Evolutionary conservation across 2,113 vertebrate species (phyloP).

Genomic region (Athene noctua): DNA sequence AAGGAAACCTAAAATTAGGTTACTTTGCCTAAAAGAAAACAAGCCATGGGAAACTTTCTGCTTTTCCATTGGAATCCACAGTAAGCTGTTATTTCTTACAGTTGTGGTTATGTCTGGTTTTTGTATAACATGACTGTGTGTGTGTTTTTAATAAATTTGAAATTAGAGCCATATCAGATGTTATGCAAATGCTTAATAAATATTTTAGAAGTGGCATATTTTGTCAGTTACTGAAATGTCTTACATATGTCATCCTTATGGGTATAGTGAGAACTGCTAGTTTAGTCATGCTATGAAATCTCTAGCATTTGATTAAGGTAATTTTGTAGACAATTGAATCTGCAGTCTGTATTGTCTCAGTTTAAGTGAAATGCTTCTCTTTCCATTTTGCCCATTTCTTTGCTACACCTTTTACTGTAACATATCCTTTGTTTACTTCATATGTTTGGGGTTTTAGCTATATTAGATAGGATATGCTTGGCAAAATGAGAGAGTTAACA

Average conservation of each 20-base stretch:
- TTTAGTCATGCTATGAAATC: not conserved
- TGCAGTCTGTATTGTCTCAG: not conserved
- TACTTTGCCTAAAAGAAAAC: slow-evolving; percentile 32
- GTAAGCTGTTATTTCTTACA: not conserved
- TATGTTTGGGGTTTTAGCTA: not conserved
- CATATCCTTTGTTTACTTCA: not conserved
- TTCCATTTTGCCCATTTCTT: not conserved
- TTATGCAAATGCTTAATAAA: slow-evolving; percentile 1
- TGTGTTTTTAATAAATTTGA: slow-evolving; percentile 29
- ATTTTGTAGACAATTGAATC: not conserved
- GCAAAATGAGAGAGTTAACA: not conserved
- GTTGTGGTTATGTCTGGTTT: not conserved
- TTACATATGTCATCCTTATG: not conserved
- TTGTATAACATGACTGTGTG: not conserved
- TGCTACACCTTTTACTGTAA: not conserved
- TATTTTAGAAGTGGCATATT: slow-evolving; percentile 5
- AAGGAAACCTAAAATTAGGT: too few relatives aligned
- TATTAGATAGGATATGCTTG: not conserved
- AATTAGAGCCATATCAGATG: slow-evolving; percentile 18
- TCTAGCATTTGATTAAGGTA: not conserved
- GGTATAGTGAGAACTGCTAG: not conserved
- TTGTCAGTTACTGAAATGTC: not conserved
- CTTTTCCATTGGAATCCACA: not conserved
- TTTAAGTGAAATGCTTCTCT: not conserved
- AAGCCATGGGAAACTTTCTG: slow-evolving; percentile 49